phyloP scores from a whole-genome alignment of 2,113 vertebrate genomes.

The Aphyosemion australe region DNA sequence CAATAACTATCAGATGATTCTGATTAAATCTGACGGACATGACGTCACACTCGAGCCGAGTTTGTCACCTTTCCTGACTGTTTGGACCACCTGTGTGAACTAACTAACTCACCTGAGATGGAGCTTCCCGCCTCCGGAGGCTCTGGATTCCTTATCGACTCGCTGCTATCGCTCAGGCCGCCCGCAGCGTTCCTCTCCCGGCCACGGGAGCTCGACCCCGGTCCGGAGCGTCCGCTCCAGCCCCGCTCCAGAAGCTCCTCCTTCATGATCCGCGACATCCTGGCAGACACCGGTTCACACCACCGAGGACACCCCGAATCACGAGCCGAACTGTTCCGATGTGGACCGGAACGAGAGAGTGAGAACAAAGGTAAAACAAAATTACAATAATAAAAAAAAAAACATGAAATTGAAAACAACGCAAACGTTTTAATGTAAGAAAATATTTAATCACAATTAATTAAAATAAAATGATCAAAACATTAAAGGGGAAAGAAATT shows the following conservation, averaged over 20 bases:
- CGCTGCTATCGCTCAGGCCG: constrained; percentile 85
- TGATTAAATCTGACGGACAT: not conserved
- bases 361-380: constrained; percentile 85
- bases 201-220: constrained; percentile 84
- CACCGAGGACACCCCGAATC: constrained; percentile 78
- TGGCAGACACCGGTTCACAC: constrained; percentile 85
- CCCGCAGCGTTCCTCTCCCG: constrained; percentile 82
- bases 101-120: constrained; percentile 71
- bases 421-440: not conserved
- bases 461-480: not conserved
- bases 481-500: not conserved
- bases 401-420: accelerated
- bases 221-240: constrained; percentile 80
- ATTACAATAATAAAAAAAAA: not conserved
- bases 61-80: not conserved
- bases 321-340: constrained; percentile 72
- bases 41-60: not conserved
- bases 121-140: constrained; percentile 74
- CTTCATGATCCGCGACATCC: constrained; percentile 94
- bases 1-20: too few species aligned
- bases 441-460: not conserved
- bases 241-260: constrained; percentile 87
- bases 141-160: constrained; percentile 84
- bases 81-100: not conserved
- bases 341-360: constrained; percentile 73